A percentile compares a stretch with the other conserved stretches of the same genome.
phyloP scores from a whole-genome alignment of 2,797 vertebrate genomes.

The Catamblyrhynchus diadema region DNA sequence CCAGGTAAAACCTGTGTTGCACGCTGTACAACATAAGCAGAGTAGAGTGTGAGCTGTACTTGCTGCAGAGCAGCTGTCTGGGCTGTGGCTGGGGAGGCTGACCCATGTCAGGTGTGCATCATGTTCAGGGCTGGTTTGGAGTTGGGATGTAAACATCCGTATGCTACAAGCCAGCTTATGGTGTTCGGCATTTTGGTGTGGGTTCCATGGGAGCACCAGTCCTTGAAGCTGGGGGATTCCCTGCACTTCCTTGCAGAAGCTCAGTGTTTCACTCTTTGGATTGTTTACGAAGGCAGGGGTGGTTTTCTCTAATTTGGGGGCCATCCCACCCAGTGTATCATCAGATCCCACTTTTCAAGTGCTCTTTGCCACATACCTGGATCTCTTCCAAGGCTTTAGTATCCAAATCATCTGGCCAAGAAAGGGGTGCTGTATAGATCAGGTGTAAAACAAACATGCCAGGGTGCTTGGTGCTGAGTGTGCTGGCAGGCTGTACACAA shows the following conservation, averaged over 20 bases:
- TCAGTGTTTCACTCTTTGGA: background rate
- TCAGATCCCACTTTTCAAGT: background rate
- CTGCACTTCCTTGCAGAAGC: background rate
- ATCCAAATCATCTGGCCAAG: background rate
- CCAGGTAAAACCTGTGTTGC: background rate
- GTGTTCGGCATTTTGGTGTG: background rate
- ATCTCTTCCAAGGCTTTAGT: background rate
- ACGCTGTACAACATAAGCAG: background rate
- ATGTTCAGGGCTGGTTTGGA: background rate
- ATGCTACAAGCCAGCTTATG: background rate
- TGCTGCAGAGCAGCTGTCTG: background rate
- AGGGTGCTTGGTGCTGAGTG: accelerated
- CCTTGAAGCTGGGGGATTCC: background rate
- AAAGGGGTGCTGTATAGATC: background rate
- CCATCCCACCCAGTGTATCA: background rate
- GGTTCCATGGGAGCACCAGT: accelerated
- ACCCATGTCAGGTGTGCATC: background rate
- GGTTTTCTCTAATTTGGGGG: background rate
- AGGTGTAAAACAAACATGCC: background rate
- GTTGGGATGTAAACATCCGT: background rate
- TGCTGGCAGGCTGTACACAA: background rate
- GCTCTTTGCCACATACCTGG: background rate
- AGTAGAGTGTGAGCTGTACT: accelerated
- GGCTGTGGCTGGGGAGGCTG: background rate
- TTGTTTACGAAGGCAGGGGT: background rate